phyloP scores from a whole-genome alignment of 1,140 invertebrate species.

The Tenebrio molitor region DNA sequence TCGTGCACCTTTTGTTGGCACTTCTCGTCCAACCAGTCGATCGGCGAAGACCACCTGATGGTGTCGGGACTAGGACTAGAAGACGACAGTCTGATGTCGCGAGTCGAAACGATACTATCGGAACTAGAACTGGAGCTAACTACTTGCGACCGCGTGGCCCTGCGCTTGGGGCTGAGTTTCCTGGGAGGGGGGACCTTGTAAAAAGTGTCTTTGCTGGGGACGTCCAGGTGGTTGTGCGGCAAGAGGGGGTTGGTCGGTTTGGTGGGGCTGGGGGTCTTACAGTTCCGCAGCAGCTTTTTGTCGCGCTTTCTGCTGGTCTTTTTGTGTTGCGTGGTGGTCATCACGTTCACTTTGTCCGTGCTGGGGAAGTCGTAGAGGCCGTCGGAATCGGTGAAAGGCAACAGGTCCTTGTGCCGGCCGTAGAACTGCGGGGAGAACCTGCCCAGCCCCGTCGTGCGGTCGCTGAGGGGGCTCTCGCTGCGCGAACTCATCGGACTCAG shows the following conservation, averaged over 20 bases:
- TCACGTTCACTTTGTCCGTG: slow-evolving; percentile 72
- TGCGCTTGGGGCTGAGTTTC: slow-evolving; percentile 69
- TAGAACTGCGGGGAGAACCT: slow-evolving; percentile 80
- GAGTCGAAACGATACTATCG: slow-evolving; percentile 68
- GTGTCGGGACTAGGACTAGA: slow-evolving; percentile 64
- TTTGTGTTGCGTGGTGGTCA: slow-evolving; percentile 63
- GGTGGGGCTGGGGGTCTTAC: slow-evolving; percentile 68
- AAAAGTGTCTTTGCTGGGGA: slow-evolving; percentile 58
- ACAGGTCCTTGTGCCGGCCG: slow-evolving; percentile 71
- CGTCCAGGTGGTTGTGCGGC: slow-evolving; percentile 67
- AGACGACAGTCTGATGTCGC: slow-evolving; percentile 57
- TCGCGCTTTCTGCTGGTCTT: slow-evolving; percentile 70
- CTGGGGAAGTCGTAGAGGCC: slow-evolving; percentile 83
- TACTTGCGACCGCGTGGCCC: slow-evolving; percentile 65
- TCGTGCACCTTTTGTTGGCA: slow-evolving; percentile 55
- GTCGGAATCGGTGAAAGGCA: slow-evolving; percentile 82
- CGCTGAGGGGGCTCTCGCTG: slow-evolving; percentile 82
- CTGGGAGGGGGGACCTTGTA: slow-evolving; percentile 62
- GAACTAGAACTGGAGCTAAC: slow-evolving; percentile 69
- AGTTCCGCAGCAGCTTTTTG: slow-evolving; percentile 60
- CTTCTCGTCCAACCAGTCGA: slow-evolving; percentile 60
- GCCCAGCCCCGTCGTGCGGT: slow-evolving; percentile 72
- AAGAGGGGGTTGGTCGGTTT: slow-evolving; percentile 66
- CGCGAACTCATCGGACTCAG: slow-evolving; percentile 80
- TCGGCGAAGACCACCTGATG: slow-evolving; percentile 61